Conservation (phyloP, 2,888 invertebrate genomes). For the Pasiphila rectangulata region DNA sequence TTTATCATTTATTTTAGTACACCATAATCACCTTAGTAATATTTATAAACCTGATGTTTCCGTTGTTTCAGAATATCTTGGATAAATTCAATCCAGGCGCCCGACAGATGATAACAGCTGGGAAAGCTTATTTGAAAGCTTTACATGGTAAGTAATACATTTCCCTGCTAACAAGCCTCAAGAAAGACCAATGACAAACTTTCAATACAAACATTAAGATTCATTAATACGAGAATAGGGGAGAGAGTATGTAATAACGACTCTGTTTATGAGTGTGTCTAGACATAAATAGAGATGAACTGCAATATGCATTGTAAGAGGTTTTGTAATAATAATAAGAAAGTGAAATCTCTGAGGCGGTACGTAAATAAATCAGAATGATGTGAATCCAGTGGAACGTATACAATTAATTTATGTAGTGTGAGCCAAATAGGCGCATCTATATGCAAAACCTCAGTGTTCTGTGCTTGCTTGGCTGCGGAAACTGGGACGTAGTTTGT, state of each 20-base stretch:
- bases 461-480: conserved; percentile 67
- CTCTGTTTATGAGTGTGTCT: conserved; percentile 29
- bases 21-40: not conserved
- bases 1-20: not conserved
- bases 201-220: conserved; percentile 15
- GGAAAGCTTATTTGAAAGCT: conserved; percentile 96
- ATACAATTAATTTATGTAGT: conserved; percentile 74
- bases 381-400: conserved; percentile 63
- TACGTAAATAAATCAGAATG: conserved; percentile 50
- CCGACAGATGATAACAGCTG: conserved; percentile 95
- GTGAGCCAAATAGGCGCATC: conserved; percentile 76
- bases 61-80: conserved; percentile 93
- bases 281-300: conserved; percentile 29
- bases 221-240: conserved; percentile 11
- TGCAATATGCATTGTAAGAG: conserved; percentile 28
- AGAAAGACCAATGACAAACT: conserved; percentile 8
- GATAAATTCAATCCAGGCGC: conserved; percentile 98
- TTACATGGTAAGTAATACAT: conserved; percentile 89
- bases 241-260: conserved; percentile 17
- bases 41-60: conserved; percentile 10
- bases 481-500: conserved; percentile 71
- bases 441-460: conserved; percentile 76
- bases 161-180: conserved; percentile 17
- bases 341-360: conserved; percentile 39
- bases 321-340: conserved; percentile 31